Conservation (phyloP, 2,113 vertebrate genomes). For the Serinus canaria region DNA sequence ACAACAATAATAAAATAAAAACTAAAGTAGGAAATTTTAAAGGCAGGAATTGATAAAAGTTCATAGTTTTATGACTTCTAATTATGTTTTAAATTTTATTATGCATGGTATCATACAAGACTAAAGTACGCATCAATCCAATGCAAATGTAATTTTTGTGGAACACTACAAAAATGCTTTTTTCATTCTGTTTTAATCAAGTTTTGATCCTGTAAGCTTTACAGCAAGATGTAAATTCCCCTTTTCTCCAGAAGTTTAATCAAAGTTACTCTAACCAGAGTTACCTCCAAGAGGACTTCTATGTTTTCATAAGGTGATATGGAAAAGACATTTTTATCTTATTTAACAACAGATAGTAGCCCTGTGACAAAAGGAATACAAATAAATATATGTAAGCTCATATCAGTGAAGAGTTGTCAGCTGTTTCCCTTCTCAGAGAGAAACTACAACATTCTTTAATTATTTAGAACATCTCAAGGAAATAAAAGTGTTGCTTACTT, state of each 20-base stretch:
- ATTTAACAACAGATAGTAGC: background rate
- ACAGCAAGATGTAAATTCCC: background rate
- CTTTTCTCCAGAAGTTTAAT: background rate
- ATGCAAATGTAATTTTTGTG: background rate
- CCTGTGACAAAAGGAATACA: background rate
- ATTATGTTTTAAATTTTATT: background rate
- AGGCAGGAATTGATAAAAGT: background rate
- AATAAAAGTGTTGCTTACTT: background rate
- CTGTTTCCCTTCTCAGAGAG: background rate
- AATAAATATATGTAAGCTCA: fast-evolving
- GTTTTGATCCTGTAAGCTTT: background rate
- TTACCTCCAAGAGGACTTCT: background rate
- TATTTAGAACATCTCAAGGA: background rate
- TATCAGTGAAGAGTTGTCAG: background rate
- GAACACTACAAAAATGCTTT: background rate
- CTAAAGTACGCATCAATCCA: background rate
- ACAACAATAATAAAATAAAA: background rate
- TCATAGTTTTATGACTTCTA: background rate
- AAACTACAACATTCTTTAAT: background rate
- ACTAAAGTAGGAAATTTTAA: background rate
- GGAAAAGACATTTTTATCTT: background rate
- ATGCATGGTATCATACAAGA: background rate
- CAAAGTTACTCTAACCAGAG: background rate
- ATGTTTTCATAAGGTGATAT: background rate
- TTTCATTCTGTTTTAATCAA: background rate